Evolutionary conservation across 2,113 vertebrate species (phyloP), one percentile per base, ranked within the genome.

Genomic region (Neogale vison): DNA sequence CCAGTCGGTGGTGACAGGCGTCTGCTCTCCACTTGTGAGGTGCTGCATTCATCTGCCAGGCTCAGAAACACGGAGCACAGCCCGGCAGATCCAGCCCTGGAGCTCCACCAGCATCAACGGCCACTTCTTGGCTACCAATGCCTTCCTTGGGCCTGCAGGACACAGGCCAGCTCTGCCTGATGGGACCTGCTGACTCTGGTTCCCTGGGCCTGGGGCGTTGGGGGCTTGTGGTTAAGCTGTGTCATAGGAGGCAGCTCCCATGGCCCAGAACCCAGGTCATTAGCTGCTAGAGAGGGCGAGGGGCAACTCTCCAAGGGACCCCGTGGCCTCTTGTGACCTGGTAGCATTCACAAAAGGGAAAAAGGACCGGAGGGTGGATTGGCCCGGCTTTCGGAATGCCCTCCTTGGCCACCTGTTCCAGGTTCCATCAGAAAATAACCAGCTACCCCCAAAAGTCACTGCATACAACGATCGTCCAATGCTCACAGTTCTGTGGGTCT

Each of bases 271-370:
- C n/a, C 47, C 2, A 2, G 34, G 21, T 36, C 15, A 15, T 81
- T 82, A 29, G 31, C 18, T 82, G 84, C 36, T 29, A 23, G 55
- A 47, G 21, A 74, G 3, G 21, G 29, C 4, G 14, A 77, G 74
- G 36, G 34, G 26, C 17, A 45, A 24, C 18, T 69, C 57, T 13
- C 23, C 63, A 29, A 55, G 31, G 18, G 47, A 26, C 45, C 45
- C 47, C 1, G 13, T 55, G 89, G 11, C 39, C 72, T 29, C 3
- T 4, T 2, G 29, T 20, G 34, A 42, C 42, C 76, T 1, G 0
- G 71, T 21, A 39, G 69, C 15, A 42, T n/a, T 20, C 0, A 1
- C 18, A 34, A 52, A 63, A 31, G 15, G 69, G 7, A 6, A 81
- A 69, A 52, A 52, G 34, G 61, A n/a, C 17, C 72, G 20, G n/a